Evolutionary conservation across 1,140 invertebrate genomes (phyloP).

Genomic region (Schlechtendalia chinensis): DNA sequence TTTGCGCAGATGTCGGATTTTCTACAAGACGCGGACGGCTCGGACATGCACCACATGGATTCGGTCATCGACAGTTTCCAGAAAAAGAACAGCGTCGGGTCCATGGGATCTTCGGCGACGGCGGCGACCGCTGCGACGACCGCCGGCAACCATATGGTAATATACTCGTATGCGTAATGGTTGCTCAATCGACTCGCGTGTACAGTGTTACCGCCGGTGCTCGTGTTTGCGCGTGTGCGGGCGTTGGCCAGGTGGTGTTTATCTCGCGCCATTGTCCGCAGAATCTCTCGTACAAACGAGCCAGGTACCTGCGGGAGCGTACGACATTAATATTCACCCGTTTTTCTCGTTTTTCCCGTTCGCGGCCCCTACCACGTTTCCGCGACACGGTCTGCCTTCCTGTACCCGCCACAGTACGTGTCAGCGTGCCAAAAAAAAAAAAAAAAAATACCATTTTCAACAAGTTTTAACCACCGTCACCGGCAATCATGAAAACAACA

Average conservation of each 20-base stretch:
- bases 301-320: too few species aligned
- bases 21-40: conserved; percentile 14
- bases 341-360: not conserved
- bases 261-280: not conserved
- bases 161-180: too few species aligned
- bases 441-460: too few species aligned
- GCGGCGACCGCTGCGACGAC: not conserved
- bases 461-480: too few species aligned
- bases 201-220: not conserved
- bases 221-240: not conserved
- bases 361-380: not conserved
- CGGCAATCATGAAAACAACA: too few species aligned
- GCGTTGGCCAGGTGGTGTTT: not conserved
- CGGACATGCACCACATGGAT: conserved; percentile 50
- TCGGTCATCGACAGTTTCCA: conserved; percentile 53
- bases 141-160: conserved; percentile 51
- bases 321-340: not conserved
- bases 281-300: not conserved
- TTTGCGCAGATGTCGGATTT: conserved; percentile 17
- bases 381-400: not conserved
- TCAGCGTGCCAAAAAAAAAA: too few species aligned
- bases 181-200: conserved; percentile 54
- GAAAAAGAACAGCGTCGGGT: conserved; percentile 52
- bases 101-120: conserved; percentile 5
- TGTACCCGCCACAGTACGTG: not conserved